Conservation (phyloP, 2,797 vertebrate species). For the Sciurus vulgaris region DNA sequence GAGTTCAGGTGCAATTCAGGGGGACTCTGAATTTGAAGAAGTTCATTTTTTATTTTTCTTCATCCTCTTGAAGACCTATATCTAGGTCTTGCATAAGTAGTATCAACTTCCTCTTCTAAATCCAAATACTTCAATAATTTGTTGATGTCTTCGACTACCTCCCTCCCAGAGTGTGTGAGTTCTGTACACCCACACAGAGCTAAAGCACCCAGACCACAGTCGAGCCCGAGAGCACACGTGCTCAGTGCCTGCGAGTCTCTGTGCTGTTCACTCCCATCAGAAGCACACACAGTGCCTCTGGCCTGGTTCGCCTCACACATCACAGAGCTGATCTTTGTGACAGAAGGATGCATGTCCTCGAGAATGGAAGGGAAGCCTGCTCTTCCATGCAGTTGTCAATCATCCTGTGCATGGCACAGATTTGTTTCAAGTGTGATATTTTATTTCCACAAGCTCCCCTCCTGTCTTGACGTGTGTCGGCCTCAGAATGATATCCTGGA, state of each 20-base stretch:
- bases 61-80: constrained; percentile 91
- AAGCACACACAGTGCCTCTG: constrained; percentile 94
- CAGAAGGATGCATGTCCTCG: constrained; percentile 94
- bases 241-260: constrained; percentile 96
- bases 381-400: constrained; percentile 92
- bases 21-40: constrained; percentile 90
- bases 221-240: constrained; percentile 95
- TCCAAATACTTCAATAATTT: constrained; percentile 95
- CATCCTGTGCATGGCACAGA: constrained; percentile 96
- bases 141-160: constrained; percentile 98
- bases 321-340: constrained; percentile 94
- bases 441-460: constrained; percentile 94
- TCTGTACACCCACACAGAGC: constrained; percentile 94
- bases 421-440: constrained; percentile 94
- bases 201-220: constrained; percentile 96
- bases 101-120: constrained; percentile 95
- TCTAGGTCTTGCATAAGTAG: constrained; percentile 91
- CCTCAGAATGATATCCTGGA: constrained; percentile 94
- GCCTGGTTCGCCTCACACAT: constrained; percentile 97
- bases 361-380: constrained; percentile 95
- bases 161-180: constrained; percentile 96
- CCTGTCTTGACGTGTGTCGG: constrained; percentile 97
- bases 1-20: constrained; percentile 92
- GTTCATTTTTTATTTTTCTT: constrained; percentile 91
- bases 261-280: constrained; percentile 94